phyloP scores from a whole-genome alignment of 2,797 vertebrate species.

The Petrocephalus sullivani region DNA sequence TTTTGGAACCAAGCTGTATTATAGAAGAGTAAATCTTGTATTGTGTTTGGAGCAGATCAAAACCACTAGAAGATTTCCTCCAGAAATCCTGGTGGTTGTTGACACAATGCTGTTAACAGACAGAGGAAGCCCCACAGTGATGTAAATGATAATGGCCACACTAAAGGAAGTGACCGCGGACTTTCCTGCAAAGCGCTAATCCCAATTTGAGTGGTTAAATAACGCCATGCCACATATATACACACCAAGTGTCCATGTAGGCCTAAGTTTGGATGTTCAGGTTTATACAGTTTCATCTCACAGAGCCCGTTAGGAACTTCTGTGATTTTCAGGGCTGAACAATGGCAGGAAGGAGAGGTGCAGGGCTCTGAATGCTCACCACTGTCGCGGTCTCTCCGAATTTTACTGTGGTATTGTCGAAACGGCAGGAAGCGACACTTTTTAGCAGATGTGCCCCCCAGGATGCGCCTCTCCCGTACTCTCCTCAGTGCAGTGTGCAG shows the following conservation, averaged over 20 bases:
- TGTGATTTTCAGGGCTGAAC: constrained; percentile 39
- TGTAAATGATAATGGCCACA: not conserved
- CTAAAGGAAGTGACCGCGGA: not conserved
- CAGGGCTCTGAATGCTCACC: constrained; percentile 33
- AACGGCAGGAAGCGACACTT: constrained; percentile 54
- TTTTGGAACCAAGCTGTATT: not conserved
- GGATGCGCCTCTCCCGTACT: constrained; percentile 41
- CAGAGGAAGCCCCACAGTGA: not conserved
- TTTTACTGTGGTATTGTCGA: constrained; percentile 17
- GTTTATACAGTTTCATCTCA: not conserved
- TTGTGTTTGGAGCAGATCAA: constrained; percentile 4
- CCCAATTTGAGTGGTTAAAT: not conserved
- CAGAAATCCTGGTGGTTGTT: constrained; percentile 4
- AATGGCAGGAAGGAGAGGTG: constrained; percentile 59
- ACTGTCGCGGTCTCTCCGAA: not conserved
- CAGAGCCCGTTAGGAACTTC: not conserved
- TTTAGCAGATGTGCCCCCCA: constrained; percentile 37
- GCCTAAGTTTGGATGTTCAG: not conserved
- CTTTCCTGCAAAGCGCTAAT: not conserved
- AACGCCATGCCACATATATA: not conserved
- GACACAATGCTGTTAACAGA: not conserved
- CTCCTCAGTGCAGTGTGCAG: not conserved
- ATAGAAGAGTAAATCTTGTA: not conserved
- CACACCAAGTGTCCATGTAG: not conserved
- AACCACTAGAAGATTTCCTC: constrained; percentile 1